Percentiles rank a stretch among this genome's conserved stretches.
Evolutionary conservation across 1,140 invertebrate genomes (phyloP).

Genomic region (Episyrphus balteatus): DNA sequence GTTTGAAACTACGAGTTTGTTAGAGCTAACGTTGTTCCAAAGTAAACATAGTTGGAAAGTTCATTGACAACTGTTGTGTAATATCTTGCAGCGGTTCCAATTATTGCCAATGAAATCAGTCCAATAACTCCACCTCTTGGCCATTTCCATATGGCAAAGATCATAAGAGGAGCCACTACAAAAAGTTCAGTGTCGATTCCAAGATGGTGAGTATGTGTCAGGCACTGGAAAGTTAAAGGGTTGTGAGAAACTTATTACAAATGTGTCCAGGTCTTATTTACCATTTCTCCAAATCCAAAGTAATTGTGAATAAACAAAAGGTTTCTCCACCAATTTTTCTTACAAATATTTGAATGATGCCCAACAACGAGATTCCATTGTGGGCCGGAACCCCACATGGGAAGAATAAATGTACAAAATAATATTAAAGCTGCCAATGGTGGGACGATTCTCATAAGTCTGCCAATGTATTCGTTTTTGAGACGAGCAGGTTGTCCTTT

Average conservation of each 20-base stretch:
- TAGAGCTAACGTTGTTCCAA: slow-evolving; percentile 52
- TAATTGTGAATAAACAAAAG: slow-evolving; percentile 54
- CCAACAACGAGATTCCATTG: slow-evolving; percentile 53
- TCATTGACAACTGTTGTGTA: slow-evolving; percentile 45
- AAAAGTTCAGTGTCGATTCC: slow-evolving; percentile 81
- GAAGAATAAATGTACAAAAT: slow-evolving; percentile 52
- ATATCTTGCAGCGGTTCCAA: slow-evolving; percentile 49
- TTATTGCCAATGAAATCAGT: slow-evolving; percentile 37
- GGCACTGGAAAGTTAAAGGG: slow-evolving; percentile 42
- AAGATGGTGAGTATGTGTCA: slow-evolving; percentile 61
- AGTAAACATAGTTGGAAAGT: slow-evolving; percentile 53
- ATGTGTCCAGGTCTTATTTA: slow-evolving; percentile 12
- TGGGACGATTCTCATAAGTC: slow-evolving; percentile 48
- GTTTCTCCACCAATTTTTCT: slow-evolving; percentile 50
- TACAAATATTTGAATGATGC: slow-evolving; percentile 50
- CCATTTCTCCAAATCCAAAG: slow-evolving; percentile 54
- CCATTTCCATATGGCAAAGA: slow-evolving; percentile 50
- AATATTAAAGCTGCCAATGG: slow-evolving; percentile 49
- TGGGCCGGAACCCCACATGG: slow-evolving; percentile 48
- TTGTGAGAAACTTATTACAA: not conserved
- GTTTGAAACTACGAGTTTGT: not conserved
- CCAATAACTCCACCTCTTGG: slow-evolving; percentile 41
- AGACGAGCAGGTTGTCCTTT: slow-evolving; percentile 44
- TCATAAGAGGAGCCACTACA: slow-evolving; percentile 55
- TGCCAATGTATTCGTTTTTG: slow-evolving; percentile 48